Conservation (phyloP, 2,888 invertebrate species). For the Cheilosia vulpina region DNA sequence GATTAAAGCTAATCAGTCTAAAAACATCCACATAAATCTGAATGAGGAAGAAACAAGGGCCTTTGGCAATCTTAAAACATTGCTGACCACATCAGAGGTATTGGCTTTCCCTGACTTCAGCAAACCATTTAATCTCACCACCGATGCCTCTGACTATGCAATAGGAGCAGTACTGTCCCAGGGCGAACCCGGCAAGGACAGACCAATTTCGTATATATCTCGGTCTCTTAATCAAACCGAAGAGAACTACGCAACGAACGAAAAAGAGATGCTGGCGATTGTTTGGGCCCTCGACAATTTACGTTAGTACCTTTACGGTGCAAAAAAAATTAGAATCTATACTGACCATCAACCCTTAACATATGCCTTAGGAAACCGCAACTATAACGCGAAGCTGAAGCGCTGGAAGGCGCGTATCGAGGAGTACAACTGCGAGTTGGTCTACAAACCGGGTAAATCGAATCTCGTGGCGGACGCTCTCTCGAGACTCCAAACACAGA, state of each 20-base stretch:
- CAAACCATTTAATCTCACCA: slow-evolving; percentile 47
- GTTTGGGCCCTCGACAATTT: slow-evolving; percentile 20
- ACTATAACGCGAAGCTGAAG: not conserved
- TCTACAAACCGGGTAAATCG: too few relatives aligned
- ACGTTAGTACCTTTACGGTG: slow-evolving; percentile 16
- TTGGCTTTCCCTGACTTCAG: slow-evolving; percentile 66
- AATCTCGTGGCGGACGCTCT: not conserved
- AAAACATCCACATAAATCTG: slow-evolving; percentile 46
- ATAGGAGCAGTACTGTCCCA: slow-evolving; percentile 21
- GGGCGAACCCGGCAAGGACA: slow-evolving; percentile 4
- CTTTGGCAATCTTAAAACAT: slow-evolving; percentile 65
- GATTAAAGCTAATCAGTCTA: slow-evolving; percentile 17
- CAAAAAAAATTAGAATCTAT: slow-evolving; percentile 32
- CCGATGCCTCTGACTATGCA: slow-evolving; percentile 9
- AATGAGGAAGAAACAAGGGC: slow-evolving; percentile 46
- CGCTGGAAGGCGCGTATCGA: slow-evolving; percentile 38
- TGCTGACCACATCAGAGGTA: slow-evolving; percentile 63
- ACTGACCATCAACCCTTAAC: slow-evolving; percentile 29
- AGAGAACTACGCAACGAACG: slow-evolving; percentile 52
- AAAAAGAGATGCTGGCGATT: slow-evolving; percentile 36
- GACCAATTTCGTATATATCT: slow-evolving; percentile 5
- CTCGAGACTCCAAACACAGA: too few relatives aligned
- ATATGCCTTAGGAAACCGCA: slow-evolving; percentile 15
- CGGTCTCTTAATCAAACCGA: slow-evolving; percentile 5
- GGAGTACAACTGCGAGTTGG: too few relatives aligned